Evolutionary conservation across 2,113 vertebrate genomes (phyloP), one percentile per base, ranked within the genome.

Genomic region (Phaethon lepturus): DNA sequence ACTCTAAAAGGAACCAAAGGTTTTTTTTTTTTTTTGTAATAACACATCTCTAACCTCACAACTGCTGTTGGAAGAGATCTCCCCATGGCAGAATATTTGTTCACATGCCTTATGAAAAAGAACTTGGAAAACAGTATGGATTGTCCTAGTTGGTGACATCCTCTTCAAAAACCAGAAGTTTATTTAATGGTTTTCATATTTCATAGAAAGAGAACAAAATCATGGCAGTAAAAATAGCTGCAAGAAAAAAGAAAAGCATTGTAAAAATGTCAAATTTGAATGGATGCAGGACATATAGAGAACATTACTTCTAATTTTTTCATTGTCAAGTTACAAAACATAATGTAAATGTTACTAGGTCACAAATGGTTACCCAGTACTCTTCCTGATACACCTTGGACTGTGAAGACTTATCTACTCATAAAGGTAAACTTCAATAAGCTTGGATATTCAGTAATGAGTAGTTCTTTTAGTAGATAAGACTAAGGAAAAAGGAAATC

Each of bases 301-400:
- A 81, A 42, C 9, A 35, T 38, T 84, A 88, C 91, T 93, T 86
- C 53, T 79, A 91, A 52, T 81, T 74, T 93, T 94, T 95, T 77
- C 10, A 40, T 67, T 94, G 45, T 73, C 35, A 89, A 91, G 42
- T 74, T 86, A 94, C 94, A 74, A 80, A 91, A 89, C 7, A 50
- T 82, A 60, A 71, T 80, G 44, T 58, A 91, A 95, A 94, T 63
- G 19, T 83, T 91, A 71, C 25, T 60, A 80, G 55, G 45, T 80
- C 59, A 85, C 17, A 77, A 74, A 77, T n/a, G 22, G 38, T 64
- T 96, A 71, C 25, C 18, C 31, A 77, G 15, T 77, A 44, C 7
- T 59, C 17, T 85, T 82, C 28, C 49, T 88, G 40, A 90, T 53
- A 86, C 28, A 60, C 53, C 35, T 76, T 69, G 20, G 40, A 80